Evolutionary conservation across 2,113 vertebrate species (phyloP), one percentile per base, ranked within the genome.

Genomic region (Chaetodon trifascialis): DNA sequence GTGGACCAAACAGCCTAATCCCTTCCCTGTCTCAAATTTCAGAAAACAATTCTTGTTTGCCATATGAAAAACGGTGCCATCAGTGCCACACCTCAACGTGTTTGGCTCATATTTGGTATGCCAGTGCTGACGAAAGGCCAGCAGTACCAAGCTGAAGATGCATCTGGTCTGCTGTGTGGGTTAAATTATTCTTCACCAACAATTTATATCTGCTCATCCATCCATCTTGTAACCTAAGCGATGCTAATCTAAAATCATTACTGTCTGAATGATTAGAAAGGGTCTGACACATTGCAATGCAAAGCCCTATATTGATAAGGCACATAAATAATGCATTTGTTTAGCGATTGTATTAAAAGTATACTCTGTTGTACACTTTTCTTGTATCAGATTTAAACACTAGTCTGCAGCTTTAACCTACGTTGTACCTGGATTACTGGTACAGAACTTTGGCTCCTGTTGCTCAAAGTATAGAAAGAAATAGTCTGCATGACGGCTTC

Each of bases 81-180:
- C 17, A 11, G 9, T 66, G 34, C 16, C 66, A 76, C 73, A 51
- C 40, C 58, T 58, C 23, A 40, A 54, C 2, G 2, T 23, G 23
- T 55, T 68, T 5, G 2, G 40, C 69, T 76, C 77, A 36, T 47
- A 15, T 44, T 69, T 10, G 11, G 40, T 8, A 15, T 65, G n/a
- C 16, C 64, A 59, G 59, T 1, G 4, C 4, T 42, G 71, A 76
- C 12, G 17, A 21, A 55, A 44, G 40, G 25, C 38, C 82, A 78
- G 59, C 51, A 51, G 56, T 15, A 56, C 46, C 46, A 60, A 71
- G 47, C 10, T 58, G 60, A 67, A 65, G n/a, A 38, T 64, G 66
- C 23, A 75, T 71, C 59, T 52, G 42, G 23, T 74, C 47, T 47
- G 44, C 42, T 36, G n/a, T 73, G 44, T 88, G 52, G 25, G 46